phyloP scores from a whole-genome alignment of 2,113 vertebrate genomes.

The Circaetus cinerascens region DNA sequence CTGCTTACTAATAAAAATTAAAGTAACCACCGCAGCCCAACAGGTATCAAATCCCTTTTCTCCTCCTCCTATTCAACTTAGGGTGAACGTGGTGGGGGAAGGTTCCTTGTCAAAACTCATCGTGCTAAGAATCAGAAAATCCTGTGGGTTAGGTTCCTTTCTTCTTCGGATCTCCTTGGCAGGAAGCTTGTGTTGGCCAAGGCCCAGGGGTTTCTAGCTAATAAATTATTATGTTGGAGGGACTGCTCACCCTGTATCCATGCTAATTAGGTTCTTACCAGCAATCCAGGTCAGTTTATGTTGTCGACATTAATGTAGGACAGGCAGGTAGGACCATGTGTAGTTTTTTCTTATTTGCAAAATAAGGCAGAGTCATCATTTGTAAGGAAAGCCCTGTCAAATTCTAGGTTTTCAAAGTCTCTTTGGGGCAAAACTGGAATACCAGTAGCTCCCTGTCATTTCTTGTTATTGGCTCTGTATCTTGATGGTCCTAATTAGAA shows the following conservation, averaged over 20 bases:
- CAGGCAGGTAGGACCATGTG: background rate
- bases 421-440: background rate
- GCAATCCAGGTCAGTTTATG: constrained; percentile 37
- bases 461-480: background rate
- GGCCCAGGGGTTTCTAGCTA: constrained; percentile 38
- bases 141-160: background rate
- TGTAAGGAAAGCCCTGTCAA: background rate
- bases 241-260: constrained; percentile 17
- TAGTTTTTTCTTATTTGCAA: background rate
- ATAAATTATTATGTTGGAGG: constrained; percentile 44
- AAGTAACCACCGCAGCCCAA: background rate
- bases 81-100: background rate
- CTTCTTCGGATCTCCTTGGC: constrained; percentile 42
- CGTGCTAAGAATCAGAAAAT: background rate
- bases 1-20: background rate
- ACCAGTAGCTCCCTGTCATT: background rate
- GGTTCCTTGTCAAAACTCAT: background rate
- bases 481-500: background rate
- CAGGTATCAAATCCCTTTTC: background rate
- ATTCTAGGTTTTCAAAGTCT: background rate
- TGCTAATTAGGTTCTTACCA: constrained; percentile 40
- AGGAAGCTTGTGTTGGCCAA: background rate
- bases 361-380: background rate
- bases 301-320: background rate
- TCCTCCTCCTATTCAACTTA: background rate